Percentiles rank a stretch among this genome's conserved stretches.
Conservation (phyloP, 2,797 vertebrate species). For the Odontamblyopus rebecca region DNA sequence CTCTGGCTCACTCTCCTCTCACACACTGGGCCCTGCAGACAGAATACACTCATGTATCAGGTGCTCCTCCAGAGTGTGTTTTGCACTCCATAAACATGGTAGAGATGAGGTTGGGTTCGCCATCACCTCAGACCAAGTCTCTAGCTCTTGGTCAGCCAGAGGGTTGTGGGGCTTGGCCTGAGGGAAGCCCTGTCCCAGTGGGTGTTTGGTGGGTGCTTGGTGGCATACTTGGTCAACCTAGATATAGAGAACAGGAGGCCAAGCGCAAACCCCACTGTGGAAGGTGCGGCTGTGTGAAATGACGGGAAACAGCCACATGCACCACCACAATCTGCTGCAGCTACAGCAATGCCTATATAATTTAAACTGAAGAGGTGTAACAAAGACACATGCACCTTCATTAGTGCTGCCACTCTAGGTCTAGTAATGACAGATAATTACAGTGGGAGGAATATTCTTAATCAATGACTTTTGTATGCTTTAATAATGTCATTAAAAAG, state of each 20-base stretch:
- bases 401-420: not conserved
- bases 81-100: constrained; percentile 48
- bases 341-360: constrained; percentile 27
- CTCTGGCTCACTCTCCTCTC: constrained; percentile 19
- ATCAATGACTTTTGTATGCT: not conserved
- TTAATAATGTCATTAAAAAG: constrained; percentile 15
- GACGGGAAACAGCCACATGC: constrained; percentile 57
- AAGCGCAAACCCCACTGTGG: constrained; percentile 62
- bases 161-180: constrained; percentile 52
- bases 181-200: constrained; percentile 44
- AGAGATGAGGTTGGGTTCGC: constrained; percentile 59
- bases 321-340: constrained; percentile 46
- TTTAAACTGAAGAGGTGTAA: constrained; percentile 1
- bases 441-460: not conserved
- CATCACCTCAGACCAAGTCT: constrained; percentile 44
- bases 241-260: constrained; percentile 43
- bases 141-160: constrained; percentile 28
- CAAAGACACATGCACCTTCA: not conserved
- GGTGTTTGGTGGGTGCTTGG: constrained; percentile 49
- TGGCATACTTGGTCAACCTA: constrained; percentile 70
- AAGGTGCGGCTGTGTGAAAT: constrained; percentile 70
- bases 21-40: constrained; percentile 14
- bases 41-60: constrained; percentile 40
- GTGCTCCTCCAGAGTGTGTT: constrained; percentile 43
- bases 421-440: not conserved